Percentiles rank a stretch among this genome's conserved stretches.
Evolutionary conservation across 2,113 vertebrate genomes (phyloP).

Genomic region (Apodemus speciosus): DNA sequence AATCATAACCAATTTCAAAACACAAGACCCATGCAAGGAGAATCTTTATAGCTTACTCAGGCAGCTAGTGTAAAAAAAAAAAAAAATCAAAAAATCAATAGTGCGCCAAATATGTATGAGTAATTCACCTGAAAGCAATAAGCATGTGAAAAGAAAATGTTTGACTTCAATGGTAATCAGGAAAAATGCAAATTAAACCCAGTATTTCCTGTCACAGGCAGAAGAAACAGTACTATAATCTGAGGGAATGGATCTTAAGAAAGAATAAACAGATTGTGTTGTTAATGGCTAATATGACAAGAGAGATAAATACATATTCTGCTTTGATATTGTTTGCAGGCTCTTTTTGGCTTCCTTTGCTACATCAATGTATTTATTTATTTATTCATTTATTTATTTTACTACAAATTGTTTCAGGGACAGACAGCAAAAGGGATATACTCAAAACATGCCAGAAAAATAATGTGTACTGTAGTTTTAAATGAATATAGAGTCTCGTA

Average conservation of each 20-base stretch:
- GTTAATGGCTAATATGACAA: slow-evolving; percentile 69
- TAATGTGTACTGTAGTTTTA: slow-evolving; percentile 5
- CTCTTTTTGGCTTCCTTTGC: slow-evolving; percentile 48
- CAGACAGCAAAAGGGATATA: slow-evolving; percentile 66
- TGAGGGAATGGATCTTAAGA: slow-evolving; percentile 68
- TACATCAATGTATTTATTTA: slow-evolving; percentile 63
- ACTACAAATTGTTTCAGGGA: slow-evolving; percentile 74
- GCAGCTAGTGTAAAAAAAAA: slow-evolving; percentile 64
- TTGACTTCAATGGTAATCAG: slow-evolving; percentile 67
- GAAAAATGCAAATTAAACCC: slow-evolving; percentile 73
- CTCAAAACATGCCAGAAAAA: slow-evolving; percentile 68
- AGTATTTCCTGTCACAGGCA: slow-evolving; percentile 54
- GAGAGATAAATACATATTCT: slow-evolving; percentile 73
- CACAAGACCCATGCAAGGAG: slow-evolving; percentile 52
- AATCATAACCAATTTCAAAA: slow-evolving; percentile 68
- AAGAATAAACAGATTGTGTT: slow-evolving; percentile 68
- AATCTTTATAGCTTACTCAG: slow-evolving; percentile 66
- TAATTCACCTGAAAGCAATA: slow-evolving; percentile 75
- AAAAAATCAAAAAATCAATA: slow-evolving; percentile 73
- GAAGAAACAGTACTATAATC: slow-evolving; percentile 61
- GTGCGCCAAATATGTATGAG: slow-evolving; percentile 64
- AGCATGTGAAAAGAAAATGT: slow-evolving; percentile 64
- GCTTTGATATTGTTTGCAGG: slow-evolving; percentile 66
- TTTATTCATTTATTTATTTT: slow-evolving; percentile 54
- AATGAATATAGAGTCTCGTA: slow-evolving; percentile 21